phyloP scores from a whole-genome alignment of 2,888 invertebrate species.

The Drepana falcataria region DNA sequence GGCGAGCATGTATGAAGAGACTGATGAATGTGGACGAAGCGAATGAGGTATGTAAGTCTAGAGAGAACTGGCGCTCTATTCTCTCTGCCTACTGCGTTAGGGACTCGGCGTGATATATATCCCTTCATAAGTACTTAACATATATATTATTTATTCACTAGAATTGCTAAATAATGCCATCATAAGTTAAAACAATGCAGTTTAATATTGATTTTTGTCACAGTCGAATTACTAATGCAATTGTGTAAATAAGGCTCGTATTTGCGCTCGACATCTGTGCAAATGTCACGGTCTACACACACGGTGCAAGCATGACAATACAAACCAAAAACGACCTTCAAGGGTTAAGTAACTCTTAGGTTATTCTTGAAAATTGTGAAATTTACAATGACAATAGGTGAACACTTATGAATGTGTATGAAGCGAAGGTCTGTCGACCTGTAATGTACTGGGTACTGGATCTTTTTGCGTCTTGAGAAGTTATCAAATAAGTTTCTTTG shows the following conservation, averaged over 20 bases:
- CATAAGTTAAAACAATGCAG: background rate
- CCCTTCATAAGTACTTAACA: no score
- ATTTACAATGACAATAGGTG: constrained; percentile 4
- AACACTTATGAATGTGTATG: background rate
- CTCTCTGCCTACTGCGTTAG: no score
- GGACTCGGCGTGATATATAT: no score
- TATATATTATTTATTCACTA: no score
- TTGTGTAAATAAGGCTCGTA: background rate
- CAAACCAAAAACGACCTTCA: background rate
- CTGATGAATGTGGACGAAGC: no score
- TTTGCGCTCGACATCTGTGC: constrained; percentile 23
- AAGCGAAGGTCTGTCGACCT: no score
- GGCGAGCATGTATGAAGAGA: no score
- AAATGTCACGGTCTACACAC: constrained; percentile 25
- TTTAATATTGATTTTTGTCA: background rate
- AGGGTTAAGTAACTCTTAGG: background rate
- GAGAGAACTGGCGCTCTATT: no score
- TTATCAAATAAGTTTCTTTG: no score
- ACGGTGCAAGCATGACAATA: background rate
- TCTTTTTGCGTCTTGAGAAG: no score
- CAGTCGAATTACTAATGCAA: background rate
- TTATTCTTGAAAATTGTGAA: background rate
- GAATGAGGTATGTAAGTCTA: no score
- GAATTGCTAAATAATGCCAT: background rate
- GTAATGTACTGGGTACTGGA: no score